These are phyloP conservation scores for Tangara arthus DNA, from an alignment of 2,797 vertebrate species.

Conservation along the genomic window DNA sequence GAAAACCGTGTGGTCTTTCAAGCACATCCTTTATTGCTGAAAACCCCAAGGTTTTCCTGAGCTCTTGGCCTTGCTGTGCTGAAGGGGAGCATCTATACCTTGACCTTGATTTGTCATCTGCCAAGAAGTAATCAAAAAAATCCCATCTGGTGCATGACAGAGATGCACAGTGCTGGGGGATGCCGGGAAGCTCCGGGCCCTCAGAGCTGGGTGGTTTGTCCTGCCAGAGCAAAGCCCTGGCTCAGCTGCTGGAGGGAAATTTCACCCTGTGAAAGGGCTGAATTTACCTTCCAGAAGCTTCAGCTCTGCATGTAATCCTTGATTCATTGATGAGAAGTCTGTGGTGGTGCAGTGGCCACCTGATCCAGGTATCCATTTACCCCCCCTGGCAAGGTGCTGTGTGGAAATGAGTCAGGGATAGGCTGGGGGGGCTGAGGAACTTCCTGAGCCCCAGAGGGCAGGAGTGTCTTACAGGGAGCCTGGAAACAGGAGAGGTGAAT, in stretches of 20 bases:
- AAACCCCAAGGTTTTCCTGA: background rate
- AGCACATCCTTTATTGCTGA: background rate
- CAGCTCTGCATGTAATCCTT: background rate
- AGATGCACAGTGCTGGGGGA: background rate
- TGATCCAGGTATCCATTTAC: background rate
- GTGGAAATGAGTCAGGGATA: background rate
- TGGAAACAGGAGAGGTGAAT: background rate
- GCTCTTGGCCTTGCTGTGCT: background rate
- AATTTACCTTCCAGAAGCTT: background rate
- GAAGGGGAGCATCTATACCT: background rate
- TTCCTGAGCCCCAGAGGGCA: background rate
- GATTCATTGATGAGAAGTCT: background rate
- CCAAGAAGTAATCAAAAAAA: background rate
- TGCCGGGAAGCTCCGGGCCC: rapidly evolving
- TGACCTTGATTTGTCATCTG: background rate
- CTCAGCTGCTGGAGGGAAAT: background rate
- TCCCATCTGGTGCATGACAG: background rate
- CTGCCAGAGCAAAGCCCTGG: background rate
- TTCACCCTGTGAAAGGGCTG: background rate
- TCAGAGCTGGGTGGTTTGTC: background rate
- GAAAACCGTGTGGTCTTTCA: background rate
- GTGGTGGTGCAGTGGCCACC: background rate
- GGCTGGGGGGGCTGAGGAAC: background rate
- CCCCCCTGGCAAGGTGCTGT: background rate
- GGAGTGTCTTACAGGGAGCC: background rate